These are phyloP conservation scores for Mustelus asterias DNA, from an alignment of 2,113 vertebrate genomes.

Conservation along the genomic window DNA sequence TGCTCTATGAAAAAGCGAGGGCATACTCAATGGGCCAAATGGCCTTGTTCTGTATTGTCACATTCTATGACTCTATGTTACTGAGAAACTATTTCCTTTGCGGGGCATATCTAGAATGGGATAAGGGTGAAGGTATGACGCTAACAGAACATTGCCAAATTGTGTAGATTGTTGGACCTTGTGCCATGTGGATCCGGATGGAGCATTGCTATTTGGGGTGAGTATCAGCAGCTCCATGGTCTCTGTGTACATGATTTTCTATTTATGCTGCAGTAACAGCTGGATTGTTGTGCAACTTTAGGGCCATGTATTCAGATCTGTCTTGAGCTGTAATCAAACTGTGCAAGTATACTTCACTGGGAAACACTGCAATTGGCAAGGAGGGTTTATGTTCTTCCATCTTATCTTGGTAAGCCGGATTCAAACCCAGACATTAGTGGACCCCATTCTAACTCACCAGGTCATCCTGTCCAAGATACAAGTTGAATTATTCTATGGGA, in stretches of 20 bases:
- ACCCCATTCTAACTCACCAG: neutral
- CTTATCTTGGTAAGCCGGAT: neutral
- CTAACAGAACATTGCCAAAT: neutral
- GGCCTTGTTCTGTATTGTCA: neutral
- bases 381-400: neutral
- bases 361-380: neutral
- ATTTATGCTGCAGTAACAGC: neutral
- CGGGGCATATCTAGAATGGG: neutral
- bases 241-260: neutral
- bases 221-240: neutral
- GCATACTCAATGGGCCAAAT: neutral
- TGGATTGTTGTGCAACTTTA: neutral
- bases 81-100: slow-evolving; percentile 6
- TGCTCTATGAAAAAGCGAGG: neutral
- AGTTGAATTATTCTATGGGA: neutral
- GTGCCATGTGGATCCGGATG: neutral
- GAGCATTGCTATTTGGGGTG: neutral
- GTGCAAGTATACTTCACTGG: neutral
- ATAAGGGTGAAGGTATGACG: neutral
- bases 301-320: neutral
- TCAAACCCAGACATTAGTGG: neutral
- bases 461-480: neutral
- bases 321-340: neutral
- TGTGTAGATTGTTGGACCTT: neutral
- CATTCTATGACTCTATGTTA: neutral